Base-by-base conservation (phyloP, 2,113 vertebrate genomes). In the Cephalophus harveyi region DNA sequence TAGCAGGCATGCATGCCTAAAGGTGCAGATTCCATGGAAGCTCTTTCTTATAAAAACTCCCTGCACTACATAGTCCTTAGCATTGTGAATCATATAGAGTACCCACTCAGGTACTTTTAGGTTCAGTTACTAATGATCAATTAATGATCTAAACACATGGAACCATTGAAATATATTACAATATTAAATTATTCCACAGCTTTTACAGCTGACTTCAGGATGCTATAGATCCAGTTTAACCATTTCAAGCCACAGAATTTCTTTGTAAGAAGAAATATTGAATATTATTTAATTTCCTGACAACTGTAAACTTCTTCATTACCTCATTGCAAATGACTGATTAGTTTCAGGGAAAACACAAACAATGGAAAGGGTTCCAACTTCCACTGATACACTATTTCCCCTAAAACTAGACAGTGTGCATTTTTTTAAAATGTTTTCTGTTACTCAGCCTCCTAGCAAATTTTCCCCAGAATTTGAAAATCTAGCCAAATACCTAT, bases 181-280 rank as follows among this genome's bases (percentile, higher is more conserved):
- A 21, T 10, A 46, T 78, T 82, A 27, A 60, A 54, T 94, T 64
- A 48, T 4, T 71, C 15, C 7, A 33, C 50, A 16, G 48, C 40
- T 50, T 86, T 48, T n/a, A 25, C 76, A 52, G 2, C 1, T 50
- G 9, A 89, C 33, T 86, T 96, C 46, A 87, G 11, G 25, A 55
- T 43, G 46, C 17, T 83, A 8, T 6, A 96, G 76, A 46, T 40
- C 9, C 40, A 30, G 7, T 64, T 93, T 57, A 90, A 71, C 7
- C 8, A 93, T 33, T 67, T 78, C 15, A 28, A 90, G 33, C n/a
- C 10, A 71, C 25, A 57, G 2, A 88, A 6, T 78, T 52, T 59
- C 28, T 89, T 33, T 28, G 30, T 52, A 81, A 81, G 6, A 93
- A 95, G 21, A 89, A 96, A 64, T 85, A 57, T 2, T 93, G 14